Percentiles rank a stretch among this genome's conserved stretches.
Evolutionary conservation across 2,888 invertebrate species (phyloP).

Genomic region (Cenopis cana): DNA sequence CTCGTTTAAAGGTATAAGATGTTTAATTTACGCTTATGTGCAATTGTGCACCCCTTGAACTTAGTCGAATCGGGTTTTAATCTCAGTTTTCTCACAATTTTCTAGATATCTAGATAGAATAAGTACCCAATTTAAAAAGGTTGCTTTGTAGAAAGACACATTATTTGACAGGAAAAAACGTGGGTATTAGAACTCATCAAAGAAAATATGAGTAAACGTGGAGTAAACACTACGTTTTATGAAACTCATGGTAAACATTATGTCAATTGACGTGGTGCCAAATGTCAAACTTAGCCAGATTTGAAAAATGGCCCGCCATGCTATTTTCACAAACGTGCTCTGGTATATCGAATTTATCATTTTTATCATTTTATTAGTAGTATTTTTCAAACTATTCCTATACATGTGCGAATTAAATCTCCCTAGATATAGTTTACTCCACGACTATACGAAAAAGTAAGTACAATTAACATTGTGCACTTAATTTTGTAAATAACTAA

Average conservation of each 20-base stretch:
- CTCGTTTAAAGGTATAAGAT: too few relatives aligned
- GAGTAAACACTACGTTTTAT: too few relatives aligned
- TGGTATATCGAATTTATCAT: conserved; percentile 77
- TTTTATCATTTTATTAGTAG: conserved; percentile 60
- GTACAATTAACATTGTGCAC: conserved; percentile 47
- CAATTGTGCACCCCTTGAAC: too few relatives aligned
- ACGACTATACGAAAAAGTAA: conserved; percentile 69
- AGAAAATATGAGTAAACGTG: too few relatives aligned
- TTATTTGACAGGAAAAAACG: too few relatives aligned
- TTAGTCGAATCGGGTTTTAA: too few relatives aligned
- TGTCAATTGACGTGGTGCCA: not conserved
- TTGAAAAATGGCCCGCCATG: conserved; percentile 54
- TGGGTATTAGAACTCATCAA: too few relatives aligned
- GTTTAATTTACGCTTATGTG: too few relatives aligned
- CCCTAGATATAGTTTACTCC: conserved; percentile 58
- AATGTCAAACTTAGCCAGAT: conserved; percentile 4
- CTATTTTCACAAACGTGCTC: conserved; percentile 62
- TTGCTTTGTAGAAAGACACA: not conserved
- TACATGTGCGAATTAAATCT: conserved; percentile 66
- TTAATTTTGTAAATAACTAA: too few relatives aligned
- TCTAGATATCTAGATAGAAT: too few relatives aligned
- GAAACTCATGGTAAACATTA: not conserved
- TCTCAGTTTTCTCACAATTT: too few relatives aligned
- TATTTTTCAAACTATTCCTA: conserved; percentile 68
- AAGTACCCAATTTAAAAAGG: too few relatives aligned